Base-by-base conservation (phyloP, 2,113 vertebrate species). In the zebrafish (Danio rerio) region DNA sequence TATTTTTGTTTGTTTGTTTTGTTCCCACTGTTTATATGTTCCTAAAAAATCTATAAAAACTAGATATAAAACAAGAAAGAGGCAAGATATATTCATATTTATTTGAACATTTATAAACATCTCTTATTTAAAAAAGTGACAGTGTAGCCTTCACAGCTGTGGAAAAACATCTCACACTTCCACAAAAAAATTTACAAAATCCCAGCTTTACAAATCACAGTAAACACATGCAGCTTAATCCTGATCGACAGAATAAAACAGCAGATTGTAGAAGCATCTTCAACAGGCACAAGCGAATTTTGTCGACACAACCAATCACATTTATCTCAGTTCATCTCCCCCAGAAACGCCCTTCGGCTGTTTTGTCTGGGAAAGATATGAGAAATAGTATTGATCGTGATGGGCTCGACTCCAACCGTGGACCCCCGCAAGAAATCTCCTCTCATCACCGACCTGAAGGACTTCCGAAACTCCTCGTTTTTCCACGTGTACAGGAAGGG, bases 401-500 rank as follows among this genome's bases (percentile, higher is more conserved):
- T 81, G 16, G 89, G 89, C 47, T 88, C 88, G 1, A 86, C 84
- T 6, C 83, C 86, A 12, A 87, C 88, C 20, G 82, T 81, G 8
- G 84, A 76, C 2, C 79, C 82, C 31, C 83, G 9, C 90, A 88
- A 59, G 84, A 84, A 21, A 86, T 91, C 20, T 83, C 93, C 45
- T 81, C 89, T 93, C 81, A 96, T 89, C 47, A 95, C 91, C 0
- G 93, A 94, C 82, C 94, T 94, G 82, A 95, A 91, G 0, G 95
- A 95, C 21, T 94, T 94, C 63, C 95, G 90, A 88, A 96, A 96
- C 90, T 96, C 95, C 89, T 96, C 95, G 84, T 96, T 96, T 84
- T 95, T 94, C 95, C 95, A 96, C 0, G 95, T 96, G 90, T 96
- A 96, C 80, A 96, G 92, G 86, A 96, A 91, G 2, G 95, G 95